Evolutionary conservation across 2,888 invertebrate species (phyloP).

Genomic region (Limnephilus lunatus): DNA sequence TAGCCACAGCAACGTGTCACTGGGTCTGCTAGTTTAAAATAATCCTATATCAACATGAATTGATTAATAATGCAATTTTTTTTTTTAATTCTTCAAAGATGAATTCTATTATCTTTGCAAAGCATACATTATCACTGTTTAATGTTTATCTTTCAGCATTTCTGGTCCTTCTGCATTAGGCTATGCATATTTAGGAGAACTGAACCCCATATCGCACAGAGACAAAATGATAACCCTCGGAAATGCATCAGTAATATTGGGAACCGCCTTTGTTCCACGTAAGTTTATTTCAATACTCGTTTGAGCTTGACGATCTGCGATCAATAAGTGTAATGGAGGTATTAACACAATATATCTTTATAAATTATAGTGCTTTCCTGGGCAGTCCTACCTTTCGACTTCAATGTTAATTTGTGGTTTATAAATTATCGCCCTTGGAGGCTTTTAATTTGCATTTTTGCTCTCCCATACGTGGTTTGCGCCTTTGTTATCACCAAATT

Average conservation of each 20-base stretch:
- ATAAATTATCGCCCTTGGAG: constrained; percentile 70
- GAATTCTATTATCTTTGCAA: no score
- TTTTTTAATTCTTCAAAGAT: no score
- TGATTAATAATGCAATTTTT: no score
- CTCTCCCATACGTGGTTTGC: constrained; percentile 78
- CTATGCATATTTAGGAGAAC: constrained; percentile 75
- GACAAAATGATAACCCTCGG: constrained; percentile 73
- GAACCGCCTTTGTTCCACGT: constrained; percentile 64
- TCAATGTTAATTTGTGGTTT: constrained; percentile 46
- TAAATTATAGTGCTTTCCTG: constrained; percentile 56
- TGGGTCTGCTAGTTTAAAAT: no score
- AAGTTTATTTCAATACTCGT: constrained; percentile 19
- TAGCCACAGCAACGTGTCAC: no score
- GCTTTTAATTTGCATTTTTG: constrained; percentile 81
- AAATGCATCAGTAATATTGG: constrained; percentile 73
- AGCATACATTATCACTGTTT: background rate
- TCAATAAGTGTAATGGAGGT: background rate
- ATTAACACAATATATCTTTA: background rate
- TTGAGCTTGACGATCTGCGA: no score
- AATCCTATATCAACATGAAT: no score
- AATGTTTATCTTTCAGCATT: constrained; percentile 69
- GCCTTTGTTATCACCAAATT: constrained; percentile 77
- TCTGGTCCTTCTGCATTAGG: constrained; percentile 74
- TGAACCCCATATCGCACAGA: constrained; percentile 72
- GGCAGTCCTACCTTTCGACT: constrained; percentile 57